Conservation (phyloP, 2,888 invertebrate species). For the Glomeris marginata region DNA sequence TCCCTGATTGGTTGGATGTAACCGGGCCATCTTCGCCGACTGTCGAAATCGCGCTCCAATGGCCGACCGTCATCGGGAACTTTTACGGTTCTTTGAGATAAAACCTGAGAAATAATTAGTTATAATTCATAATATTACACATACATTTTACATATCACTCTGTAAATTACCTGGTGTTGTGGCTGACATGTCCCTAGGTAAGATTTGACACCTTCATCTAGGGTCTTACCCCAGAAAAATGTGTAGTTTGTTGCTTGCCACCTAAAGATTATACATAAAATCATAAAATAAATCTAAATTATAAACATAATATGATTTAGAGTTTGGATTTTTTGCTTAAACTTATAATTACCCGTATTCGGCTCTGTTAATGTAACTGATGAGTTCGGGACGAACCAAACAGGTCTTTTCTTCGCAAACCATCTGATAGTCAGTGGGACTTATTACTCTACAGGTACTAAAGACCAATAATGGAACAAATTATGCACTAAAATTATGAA, state of each 20-base stretch:
- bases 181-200: conserved; percentile 54
- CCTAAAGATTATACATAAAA: conserved; percentile 31
- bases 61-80: background rate
- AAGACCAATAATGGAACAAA: conserved; percentile 10
- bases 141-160: background rate
- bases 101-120: background rate
- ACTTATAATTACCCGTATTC: conserved; percentile 24
- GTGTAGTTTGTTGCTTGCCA: conserved; percentile 73
- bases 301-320: too few species aligned
- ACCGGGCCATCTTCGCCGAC: conserved; percentile 55
- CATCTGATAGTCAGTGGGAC: conserved; percentile 34
- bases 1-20: conserved; percentile 48
- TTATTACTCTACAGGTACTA: conserved; percentile 32
- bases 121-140: background rate
- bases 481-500: background rate
- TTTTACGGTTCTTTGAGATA: conserved; percentile 1
- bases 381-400: conserved; percentile 52
- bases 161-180: conserved; percentile 34
- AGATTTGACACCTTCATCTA: conserved; percentile 60
- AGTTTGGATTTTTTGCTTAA: conserved; percentile 9
- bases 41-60: conserved; percentile 46
- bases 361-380: conserved; percentile 47
- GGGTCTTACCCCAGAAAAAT: conserved; percentile 65
- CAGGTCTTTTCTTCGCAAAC: conserved; percentile 57
- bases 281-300: conserved; percentile 1